A percentile compares a stretch with the other conserved stretches of the same genome.
phyloP scores from a whole-genome alignment of 2,797 vertebrate species.

The Acanthiza pusilla region DNA sequence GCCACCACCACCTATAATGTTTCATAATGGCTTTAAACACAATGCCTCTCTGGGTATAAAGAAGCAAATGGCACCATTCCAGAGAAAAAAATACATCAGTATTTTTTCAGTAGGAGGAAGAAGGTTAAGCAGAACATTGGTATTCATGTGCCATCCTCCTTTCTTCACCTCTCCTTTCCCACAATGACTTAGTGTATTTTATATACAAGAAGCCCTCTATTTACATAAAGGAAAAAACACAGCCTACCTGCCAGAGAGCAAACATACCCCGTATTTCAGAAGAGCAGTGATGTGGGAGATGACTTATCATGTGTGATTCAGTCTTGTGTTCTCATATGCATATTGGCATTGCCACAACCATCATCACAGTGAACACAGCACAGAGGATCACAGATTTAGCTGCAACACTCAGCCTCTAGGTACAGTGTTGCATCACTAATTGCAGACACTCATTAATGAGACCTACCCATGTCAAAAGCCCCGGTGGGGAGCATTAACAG shows the following conservation, averaged over 20 bases:
- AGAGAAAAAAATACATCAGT: neutral
- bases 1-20: neutral
- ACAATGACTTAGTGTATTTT: neutral
- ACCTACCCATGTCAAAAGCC: neutral
- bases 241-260: neutral
- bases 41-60: neutral
- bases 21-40: neutral
- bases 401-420: neutral
- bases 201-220: neutral
- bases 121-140: neutral
- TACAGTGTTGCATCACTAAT: neutral
- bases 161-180: neutral
- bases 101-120: neutral
- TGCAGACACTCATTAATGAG: neutral
- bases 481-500: neutral
- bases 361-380: accelerated
- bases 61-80: neutral
- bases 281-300: neutral
- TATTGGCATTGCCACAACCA: neutral
- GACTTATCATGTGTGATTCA: neutral
- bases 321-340: neutral
- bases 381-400: neutral
- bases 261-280: neutral
- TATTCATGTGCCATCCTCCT: neutral
- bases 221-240: neutral